phyloP scores from a whole-genome alignment of 1,140 invertebrate species.

The Lasioglossum albipes region DNA sequence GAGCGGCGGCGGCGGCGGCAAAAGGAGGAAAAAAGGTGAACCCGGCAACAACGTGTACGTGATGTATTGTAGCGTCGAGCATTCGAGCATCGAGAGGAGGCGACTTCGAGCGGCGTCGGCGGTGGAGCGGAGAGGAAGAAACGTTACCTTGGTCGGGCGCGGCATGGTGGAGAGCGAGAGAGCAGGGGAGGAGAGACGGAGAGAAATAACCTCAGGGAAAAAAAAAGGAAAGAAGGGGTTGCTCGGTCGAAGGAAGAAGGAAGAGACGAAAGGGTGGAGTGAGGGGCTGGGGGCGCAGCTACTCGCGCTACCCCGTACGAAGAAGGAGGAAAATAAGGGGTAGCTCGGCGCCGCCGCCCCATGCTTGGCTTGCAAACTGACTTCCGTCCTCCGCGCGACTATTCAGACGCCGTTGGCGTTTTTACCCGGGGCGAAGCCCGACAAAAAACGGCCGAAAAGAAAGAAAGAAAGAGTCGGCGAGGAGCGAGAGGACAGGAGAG shows the following conservation, averaged over 20 bases:
- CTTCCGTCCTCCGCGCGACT: slow-evolving; percentile 78
- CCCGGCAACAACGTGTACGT: slow-evolving; percentile 65
- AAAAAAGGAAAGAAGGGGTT: slow-evolving; percentile 15
- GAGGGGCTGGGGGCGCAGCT: slow-evolving; percentile 11
- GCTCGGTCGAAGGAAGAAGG: slow-evolving; percentile 26
- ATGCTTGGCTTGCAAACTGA: slow-evolving; percentile 80
- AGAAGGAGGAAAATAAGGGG: slow-evolving; percentile 76
- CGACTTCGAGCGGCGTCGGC: slow-evolving; percentile 5
- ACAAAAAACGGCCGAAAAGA: slow-evolving; percentile 18
- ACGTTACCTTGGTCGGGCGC: slow-evolving; percentile 27
- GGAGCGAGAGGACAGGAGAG: neutral
- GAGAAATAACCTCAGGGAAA: neutral
- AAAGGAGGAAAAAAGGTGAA: slow-evolving; percentile 53
- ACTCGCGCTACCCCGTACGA: slow-evolving; percentile 54
- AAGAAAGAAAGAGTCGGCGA: slow-evolving; percentile 8
- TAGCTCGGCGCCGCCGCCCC: slow-evolving; percentile 76
- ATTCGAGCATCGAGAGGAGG: slow-evolving; percentile 67
- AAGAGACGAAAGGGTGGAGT: neutral
- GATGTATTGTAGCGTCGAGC: slow-evolving; percentile 74
- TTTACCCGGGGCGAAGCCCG: slow-evolving; percentile 55
- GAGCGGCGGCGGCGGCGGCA: neutral
- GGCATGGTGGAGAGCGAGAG: too few relatives aligned
- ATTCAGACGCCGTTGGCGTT: slow-evolving; percentile 77
- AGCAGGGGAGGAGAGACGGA: neutral
- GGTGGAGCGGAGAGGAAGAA: slow-evolving; percentile 30